These are phyloP conservation scores for Actinopyga echinites DNA, from an alignment of 53 echinoderm and acorn worm genomes.

Conservation along the genomic window DNA sequence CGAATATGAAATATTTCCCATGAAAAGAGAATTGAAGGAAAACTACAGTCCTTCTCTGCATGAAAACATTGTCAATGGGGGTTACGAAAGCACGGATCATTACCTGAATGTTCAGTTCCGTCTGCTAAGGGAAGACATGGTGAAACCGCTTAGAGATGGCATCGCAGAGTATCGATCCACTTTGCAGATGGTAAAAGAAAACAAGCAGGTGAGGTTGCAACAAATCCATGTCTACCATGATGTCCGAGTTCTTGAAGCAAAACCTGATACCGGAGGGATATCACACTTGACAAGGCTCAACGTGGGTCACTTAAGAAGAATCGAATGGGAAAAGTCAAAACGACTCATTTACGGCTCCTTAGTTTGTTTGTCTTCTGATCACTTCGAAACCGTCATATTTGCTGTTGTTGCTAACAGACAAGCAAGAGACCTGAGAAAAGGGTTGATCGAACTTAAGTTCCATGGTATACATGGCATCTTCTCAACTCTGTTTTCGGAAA, in stretches of 20 bases:
- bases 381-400: constrained; percentile 80
- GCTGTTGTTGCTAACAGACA: constrained; percentile 84
- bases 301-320: constrained; percentile 44
- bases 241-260: constrained; percentile 67
- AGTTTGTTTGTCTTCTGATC: constrained; percentile 79
- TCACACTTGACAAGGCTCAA: constrained; percentile 75
- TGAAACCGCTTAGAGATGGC: constrained; percentile 69
- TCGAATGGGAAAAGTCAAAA: constrained; percentile 82
- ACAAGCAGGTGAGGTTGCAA: constrained; percentile 49
- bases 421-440: constrained; percentile 67
- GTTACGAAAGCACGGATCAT: constrained; percentile 41
- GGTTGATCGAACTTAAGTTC: constrained; percentile 82
- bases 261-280: constrained; percentile 74
- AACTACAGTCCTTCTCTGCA: not conserved
- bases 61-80: constrained; percentile 35
- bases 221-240: constrained; percentile 87
- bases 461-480: constrained; percentile 51
- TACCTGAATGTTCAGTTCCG: constrained; percentile 69
- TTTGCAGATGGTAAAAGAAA: not conserved
- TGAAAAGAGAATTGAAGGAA: not conserved
- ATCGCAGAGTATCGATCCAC: constrained; percentile 53
- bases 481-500: constrained; percentile 43
- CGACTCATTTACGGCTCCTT: constrained; percentile 84
- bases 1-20: not conserved
- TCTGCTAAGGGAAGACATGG: constrained; percentile 79